A percentile compares a stretch with the other conserved stretches of the same genome.
Conservation (phyloP, 2,888 invertebrate genomes). For the Sarcophaga subvicina region DNA sequence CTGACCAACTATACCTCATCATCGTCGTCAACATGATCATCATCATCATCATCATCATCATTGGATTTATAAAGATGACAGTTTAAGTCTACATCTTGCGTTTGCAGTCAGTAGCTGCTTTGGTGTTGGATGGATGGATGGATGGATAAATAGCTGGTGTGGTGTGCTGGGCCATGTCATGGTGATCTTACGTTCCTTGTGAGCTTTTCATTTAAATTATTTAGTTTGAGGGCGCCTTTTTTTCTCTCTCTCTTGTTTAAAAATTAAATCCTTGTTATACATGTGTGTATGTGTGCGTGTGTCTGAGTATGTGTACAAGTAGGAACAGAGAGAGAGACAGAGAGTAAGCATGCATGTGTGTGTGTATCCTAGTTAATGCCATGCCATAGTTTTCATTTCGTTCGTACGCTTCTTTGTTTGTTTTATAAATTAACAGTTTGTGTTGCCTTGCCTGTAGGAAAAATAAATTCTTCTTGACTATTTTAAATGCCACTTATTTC, state of each 20-base stretch:
- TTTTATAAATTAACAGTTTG: conserved; percentile 63
- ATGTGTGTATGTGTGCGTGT: too few species aligned
- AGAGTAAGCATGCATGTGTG: neutral
- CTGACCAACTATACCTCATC: conserved; percentile 50
- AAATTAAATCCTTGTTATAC: conserved; percentile 60
- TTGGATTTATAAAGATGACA: conserved; percentile 57
- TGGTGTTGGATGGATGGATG: too few species aligned
- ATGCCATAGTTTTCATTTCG: neutral
- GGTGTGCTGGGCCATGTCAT: too few species aligned
- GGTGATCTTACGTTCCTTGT: conserved; percentile 21
- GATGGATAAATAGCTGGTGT: too few species aligned
- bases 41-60: conserved; percentile 26
- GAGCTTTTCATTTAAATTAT: conserved; percentile 59
- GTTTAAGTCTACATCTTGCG: neutral
- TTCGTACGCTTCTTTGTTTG: conserved; percentile 42
- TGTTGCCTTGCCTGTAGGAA: conserved; percentile 53
- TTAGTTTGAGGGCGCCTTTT: conserved; percentile 55
- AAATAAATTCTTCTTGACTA: conserved; percentile 54
- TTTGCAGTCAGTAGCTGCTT: too few species aligned
- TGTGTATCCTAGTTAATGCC: neutral
- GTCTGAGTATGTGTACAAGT: too few species aligned
- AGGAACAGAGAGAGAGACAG: too few species aligned
- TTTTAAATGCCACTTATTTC: conserved; percentile 59
- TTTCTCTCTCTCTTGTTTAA: conserved; percentile 38
- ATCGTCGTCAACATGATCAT: conserved; percentile 25